phyloP scores from a whole-genome alignment of 2,888 invertebrate genomes.

The Eristalinus aeneus region DNA sequence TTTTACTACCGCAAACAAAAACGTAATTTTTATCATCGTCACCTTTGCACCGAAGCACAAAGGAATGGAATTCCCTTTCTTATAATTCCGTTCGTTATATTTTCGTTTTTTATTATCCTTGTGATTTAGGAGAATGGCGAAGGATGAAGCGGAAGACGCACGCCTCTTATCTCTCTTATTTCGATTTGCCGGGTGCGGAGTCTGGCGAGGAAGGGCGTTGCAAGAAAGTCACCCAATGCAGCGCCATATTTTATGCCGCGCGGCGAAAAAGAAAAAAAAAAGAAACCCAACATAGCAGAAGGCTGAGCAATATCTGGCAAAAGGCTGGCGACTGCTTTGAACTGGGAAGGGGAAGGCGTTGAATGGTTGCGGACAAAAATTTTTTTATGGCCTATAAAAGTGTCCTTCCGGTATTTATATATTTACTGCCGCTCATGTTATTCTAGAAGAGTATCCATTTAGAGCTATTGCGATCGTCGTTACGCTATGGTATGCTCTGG shows the following conservation, averaged over 20 bases:
- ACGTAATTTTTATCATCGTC: conserved; percentile 67
- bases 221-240: conserved; percentile 36
- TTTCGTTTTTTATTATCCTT: conserved; percentile 62
- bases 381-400: conserved; percentile 62
- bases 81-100: conserved; percentile 41
- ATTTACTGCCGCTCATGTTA: conserved; percentile 38
- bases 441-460: conserved; percentile 38
- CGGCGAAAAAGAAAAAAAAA: no score
- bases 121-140: conserved; percentile 52
- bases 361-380: conserved; percentile 39
- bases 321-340: neutral
- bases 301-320: conserved; percentile 28
- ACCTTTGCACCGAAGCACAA: conserved; percentile 64
- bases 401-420: conserved; percentile 58
- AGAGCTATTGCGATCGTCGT: conserved; percentile 40
- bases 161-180: conserved; percentile 60
- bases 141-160: conserved; percentile 16
- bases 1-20: conserved; percentile 64
- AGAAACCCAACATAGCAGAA: neutral
- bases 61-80: conserved; percentile 62
- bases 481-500: neutral
- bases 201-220: conserved; percentile 1
- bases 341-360: conserved; percentile 7
- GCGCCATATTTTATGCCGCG: conserved; percentile 35
- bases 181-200: conserved; percentile 14